Evolutionary conservation across 2,888 invertebrate species (phyloP), one percentile per base, ranked within the genome.

Genomic region (Apodemia hepburni): DNA sequence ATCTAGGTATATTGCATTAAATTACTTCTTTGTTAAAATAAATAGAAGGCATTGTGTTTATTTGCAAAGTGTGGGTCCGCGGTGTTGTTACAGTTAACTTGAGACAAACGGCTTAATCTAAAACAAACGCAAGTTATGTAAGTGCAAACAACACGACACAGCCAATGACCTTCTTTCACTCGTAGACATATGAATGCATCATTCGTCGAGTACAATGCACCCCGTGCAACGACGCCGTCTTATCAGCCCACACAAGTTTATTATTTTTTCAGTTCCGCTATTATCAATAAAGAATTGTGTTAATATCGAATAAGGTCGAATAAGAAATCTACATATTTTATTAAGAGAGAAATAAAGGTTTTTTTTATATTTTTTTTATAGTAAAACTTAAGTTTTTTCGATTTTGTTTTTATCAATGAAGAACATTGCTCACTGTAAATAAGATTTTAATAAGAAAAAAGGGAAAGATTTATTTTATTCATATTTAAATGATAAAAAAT

Each of bases 161-260:
- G 85, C 74, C 88, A 87, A 78, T 85, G 87, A 87, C 87, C 89
- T 87, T 85, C 78, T 74, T 76, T 67, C 66, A 73, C 70, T 76
- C 73, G 73, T 78, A 82, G 80, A 82, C 79, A 81, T 70, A 72
- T 84, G 84, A 87, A 85, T 87, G 84, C 87, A 84, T 83, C 85
- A 84, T 81, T 82, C 75, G 81, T 69, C 61, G 75, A 74, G 86
- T 81, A 77, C 87, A 80, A 85, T 85, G 87, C 85, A 83, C 89
- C 71, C 81, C 73, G 78, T 76, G 79, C 81, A 78, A 77, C 79
- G 45, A 78, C 82, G 78, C 73, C 72, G 70, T 72, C 73, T 77
- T 85, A 87, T 86, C 87, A 65, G 82, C 81, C 85, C 86, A 85
- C 86, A 85, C 85, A 81, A 76, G 78, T 76, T 81, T 76, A 75